Conservation (phyloP, 2,797 vertebrate species). For the Pseudochirops cupreus region DNA sequence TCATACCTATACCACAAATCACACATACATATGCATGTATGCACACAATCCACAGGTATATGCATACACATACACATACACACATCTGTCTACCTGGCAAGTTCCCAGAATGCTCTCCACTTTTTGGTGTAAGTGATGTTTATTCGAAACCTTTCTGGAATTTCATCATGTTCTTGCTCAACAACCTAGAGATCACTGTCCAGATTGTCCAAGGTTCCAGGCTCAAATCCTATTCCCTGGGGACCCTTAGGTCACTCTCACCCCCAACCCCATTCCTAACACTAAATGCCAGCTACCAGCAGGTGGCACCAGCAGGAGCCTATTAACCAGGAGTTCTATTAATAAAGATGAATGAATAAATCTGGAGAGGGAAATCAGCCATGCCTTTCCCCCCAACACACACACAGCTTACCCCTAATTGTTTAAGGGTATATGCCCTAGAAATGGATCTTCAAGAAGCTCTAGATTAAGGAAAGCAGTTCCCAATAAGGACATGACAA, state of each 20-base stretch:
- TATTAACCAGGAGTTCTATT: background rate
- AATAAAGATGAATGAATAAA: constrained; percentile 35
- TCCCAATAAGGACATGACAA: background rate
- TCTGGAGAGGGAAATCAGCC: background rate
- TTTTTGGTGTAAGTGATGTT: constrained; percentile 12
- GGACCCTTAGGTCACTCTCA: background rate
- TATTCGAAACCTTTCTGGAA: background rate
- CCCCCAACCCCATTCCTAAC: background rate
- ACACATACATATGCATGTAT: background rate
- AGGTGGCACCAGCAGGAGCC: constrained; percentile 77
- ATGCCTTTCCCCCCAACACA: background rate
- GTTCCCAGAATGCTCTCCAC: background rate
- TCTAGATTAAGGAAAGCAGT: background rate
- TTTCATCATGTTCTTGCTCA: background rate
- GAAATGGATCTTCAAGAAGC: background rate
- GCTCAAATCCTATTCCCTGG: background rate
- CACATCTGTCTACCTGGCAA: background rate
- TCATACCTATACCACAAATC: background rate
- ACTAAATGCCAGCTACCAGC: constrained; percentile 52
- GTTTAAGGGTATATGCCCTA: background rate
- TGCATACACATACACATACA: no score
- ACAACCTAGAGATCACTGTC: background rate
- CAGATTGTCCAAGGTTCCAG: background rate
- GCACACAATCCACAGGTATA: background rate
- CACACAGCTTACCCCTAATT: background rate